Conservation (phyloP, 2,888 invertebrate species). For the Acronicta aceris region DNA sequence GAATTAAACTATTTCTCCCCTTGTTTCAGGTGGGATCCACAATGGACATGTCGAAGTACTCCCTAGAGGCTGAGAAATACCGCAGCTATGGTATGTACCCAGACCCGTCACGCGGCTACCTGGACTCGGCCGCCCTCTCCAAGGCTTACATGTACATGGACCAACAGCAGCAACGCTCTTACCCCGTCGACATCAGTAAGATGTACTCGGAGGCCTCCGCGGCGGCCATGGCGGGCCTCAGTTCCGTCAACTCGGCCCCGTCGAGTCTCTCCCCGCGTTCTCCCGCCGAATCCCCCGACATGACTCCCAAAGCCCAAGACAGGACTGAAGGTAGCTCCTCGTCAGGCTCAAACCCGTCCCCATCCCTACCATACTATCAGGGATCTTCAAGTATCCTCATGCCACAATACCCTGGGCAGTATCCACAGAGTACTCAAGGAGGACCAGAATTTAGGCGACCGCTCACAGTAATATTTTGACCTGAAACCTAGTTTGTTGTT, state of each 20-base stretch:
- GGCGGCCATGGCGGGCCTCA: constrained; percentile 88
- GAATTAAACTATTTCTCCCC: not conserved
- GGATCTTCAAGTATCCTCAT: constrained; percentile 90
- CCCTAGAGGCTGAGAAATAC: constrained; percentile 94
- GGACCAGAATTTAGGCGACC: constrained; percentile 93
- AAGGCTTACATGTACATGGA: constrained; percentile 95
- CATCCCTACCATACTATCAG: constrained; percentile 90
- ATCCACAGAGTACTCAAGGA: constrained; percentile 88
- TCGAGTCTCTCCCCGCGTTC: constrained; percentile 84
- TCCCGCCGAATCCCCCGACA: constrained; percentile 89
- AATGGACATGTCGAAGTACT: constrained; percentile 94
- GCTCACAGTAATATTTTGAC: constrained; percentile 95
- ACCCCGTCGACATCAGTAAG: constrained; percentile 91
- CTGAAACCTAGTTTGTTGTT: constrained; percentile 84
- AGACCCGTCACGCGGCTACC: constrained; percentile 92
- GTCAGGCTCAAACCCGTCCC: constrained; percentile 91
- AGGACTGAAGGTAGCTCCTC: constrained; percentile 89
- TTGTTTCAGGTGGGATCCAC: constrained; percentile 92
- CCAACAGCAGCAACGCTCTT: constrained; percentile 87
- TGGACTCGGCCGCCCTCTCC: constrained; percentile 92
- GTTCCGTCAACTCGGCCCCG: constrained; percentile 82
- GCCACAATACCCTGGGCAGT: constrained; percentile 91
- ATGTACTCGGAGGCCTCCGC: constrained; percentile 91
- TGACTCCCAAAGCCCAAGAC: constrained; percentile 83
- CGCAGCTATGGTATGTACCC: constrained; percentile 93